Evolutionary conservation across 23 tunicate genomes (phyloP), one percentile per base, ranked within the genome.

Genomic region (Phallusia fumigata): DNA sequence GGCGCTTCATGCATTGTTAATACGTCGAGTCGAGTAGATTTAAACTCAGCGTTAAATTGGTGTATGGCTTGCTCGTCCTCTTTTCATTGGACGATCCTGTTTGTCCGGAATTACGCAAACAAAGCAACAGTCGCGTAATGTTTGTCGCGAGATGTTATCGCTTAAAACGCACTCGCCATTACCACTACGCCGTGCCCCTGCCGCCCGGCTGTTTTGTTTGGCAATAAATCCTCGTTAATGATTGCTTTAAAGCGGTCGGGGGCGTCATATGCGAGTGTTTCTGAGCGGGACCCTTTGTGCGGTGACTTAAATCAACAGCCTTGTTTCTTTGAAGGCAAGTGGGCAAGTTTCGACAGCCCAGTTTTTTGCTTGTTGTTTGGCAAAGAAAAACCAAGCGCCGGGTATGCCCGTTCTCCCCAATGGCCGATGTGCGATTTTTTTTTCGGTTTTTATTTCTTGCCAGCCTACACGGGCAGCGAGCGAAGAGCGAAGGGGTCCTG

Each of bases 201-300:
- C 69, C 69, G 69, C 69, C 69, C 69, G 69, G 28, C 26, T 58
- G 69, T 58, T 58, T 58, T 58, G 69, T 58, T 22, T 58, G 69
- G 69, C 69, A 58, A 58, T 58, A 58, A 58, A 58, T 58, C 69
- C 69, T 58, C 69, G 69, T 58, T 58, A 58, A 58, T 58, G 69
- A 58, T 58, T 58, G 69, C 69, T 58, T 58, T 58, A 58, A 58
- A 58, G 28, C 16, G 69, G 11, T 16, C 69, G 28, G 69, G 69
- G 69, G 69, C 69, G 69, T 58, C 69, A 58, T 58, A 58, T 58
- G 69, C 69, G 26, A 40, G 47, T 40, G 47, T 40, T 40, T 40
- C 10, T 40, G 47, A 40, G 26, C 69, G 28, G 28, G 28, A 58
- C 69, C 69, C 16, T 58, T 58, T 58, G 69, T 58, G 69, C 69